These are phyloP conservation scores for Allacma fusca DNA, from an alignment of 2,888 invertebrate species.

Conservation along the genomic window DNA sequence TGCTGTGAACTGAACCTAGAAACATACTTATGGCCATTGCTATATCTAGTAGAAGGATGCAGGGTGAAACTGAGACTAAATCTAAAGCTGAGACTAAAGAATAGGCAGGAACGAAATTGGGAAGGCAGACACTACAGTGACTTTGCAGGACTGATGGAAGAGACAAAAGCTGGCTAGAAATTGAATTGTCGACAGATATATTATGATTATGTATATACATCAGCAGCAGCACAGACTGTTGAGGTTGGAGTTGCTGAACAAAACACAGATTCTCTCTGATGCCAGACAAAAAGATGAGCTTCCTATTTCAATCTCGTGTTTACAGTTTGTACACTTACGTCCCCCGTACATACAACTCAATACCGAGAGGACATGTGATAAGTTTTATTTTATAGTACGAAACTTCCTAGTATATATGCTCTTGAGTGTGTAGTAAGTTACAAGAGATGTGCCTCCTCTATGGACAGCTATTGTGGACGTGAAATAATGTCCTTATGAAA, in stretches of 20 bases:
- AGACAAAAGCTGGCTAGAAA: slow-evolving; percentile 30
- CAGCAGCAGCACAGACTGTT: slow-evolving; percentile 1
- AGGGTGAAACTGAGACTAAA: slow-evolving; percentile 1
- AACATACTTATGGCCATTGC: neutral
- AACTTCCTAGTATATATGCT: neutral
- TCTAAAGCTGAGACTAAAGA: slow-evolving; percentile 4
- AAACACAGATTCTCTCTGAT: slow-evolving; percentile 7
- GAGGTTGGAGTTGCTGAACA: slow-evolving; percentile 11
- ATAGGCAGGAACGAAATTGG: slow-evolving; percentile 5
- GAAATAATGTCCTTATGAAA: neutral
- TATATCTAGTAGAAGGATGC: neutral
- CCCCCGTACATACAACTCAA: neutral
- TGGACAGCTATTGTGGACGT: neutral
- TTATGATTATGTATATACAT: slow-evolving; percentile 7
- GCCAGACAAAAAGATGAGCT: slow-evolving; percentile 39
- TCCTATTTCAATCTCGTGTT: slow-evolving; percentile 26
- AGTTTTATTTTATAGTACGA: neutral
- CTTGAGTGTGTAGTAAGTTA: neutral
- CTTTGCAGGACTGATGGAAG: slow-evolving; percentile 33
- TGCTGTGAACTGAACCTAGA: neutral
- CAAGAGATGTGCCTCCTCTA: neutral
- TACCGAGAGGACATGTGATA: neutral
- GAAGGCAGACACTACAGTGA: slow-evolving; percentile 9
- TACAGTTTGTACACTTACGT: neutral
- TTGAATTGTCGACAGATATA: slow-evolving; percentile 36